These are phyloP conservation scores for Caenorhabditis remanei DNA, from an alignment of 1,140 invertebrate species.

Conservation along the genomic window DNA sequence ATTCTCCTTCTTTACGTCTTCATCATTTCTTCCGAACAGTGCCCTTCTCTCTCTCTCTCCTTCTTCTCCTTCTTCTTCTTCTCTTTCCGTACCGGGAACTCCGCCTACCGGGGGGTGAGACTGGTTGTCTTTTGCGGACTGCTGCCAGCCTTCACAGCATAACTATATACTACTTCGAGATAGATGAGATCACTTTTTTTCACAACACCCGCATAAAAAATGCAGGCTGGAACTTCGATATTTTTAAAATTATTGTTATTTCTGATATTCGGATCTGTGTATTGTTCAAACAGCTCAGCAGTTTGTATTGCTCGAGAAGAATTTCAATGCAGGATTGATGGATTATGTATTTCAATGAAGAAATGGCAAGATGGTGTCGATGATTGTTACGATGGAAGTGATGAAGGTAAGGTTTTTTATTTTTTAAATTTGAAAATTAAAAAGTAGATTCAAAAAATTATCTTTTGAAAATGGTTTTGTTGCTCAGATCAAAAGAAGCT, in stretches of 20 bases:
- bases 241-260: background rate
- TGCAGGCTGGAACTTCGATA: constrained; percentile 33
- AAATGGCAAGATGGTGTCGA: constrained; percentile 69
- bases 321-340: constrained; percentile 61
- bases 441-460: too few relatives aligned
- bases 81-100: background rate
- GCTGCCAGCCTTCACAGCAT: constrained; percentile 49
- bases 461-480: too few relatives aligned
- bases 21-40: constrained; percentile 29
- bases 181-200: constrained; percentile 48
- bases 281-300: background rate
- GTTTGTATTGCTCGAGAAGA: constrained; percentile 45
- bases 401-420: constrained; percentile 64
- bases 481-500: too few relatives aligned
- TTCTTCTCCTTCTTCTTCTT: background rate
- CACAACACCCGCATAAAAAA: constrained; percentile 34
- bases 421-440: background rate
- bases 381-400: constrained; percentile 66
- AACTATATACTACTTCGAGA: constrained; percentile 53
- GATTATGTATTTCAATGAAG: constrained; percentile 64
- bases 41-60: constrained; percentile 9
- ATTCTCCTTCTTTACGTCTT: background rate
- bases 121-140: constrained; percentile 53
- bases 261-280: background rate
- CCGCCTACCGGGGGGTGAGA: constrained; percentile 14